A percentile compares a stretch with the other conserved stretches of the same genome.
phyloP scores from a whole-genome alignment of 2,888 invertebrate species.

The Sphinx pinastri region DNA sequence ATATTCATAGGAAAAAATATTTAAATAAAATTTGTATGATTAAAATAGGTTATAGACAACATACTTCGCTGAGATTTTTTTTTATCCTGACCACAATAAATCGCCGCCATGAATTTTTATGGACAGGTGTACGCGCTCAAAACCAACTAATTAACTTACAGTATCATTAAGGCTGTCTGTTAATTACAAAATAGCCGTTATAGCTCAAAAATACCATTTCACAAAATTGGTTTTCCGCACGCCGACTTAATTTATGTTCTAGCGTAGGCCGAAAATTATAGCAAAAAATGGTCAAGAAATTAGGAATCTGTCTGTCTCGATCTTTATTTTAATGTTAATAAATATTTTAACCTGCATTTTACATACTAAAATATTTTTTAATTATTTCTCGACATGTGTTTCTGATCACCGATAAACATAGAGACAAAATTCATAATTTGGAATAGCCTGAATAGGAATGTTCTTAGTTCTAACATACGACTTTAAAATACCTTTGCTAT shows the following conservation, averaged over 20 bases:
- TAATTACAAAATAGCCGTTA: slow-evolving; percentile 47
- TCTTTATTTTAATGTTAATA: too few relatives aligned
- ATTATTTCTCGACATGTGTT: too few relatives aligned
- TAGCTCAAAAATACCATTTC: slow-evolving; percentile 39
- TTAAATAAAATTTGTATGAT: not conserved
- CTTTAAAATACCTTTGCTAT: not conserved
- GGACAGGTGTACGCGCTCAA: not conserved
- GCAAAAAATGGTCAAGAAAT: not conserved
- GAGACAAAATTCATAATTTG: too few relatives aligned
- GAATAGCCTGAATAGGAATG: too few relatives aligned
- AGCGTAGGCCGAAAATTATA: slow-evolving; percentile 13
- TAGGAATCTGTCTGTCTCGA: too few relatives aligned
- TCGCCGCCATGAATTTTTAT: not conserved
- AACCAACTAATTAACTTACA: slow-evolving; percentile 1
- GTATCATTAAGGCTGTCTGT: slow-evolving; percentile 29
- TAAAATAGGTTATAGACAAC: not conserved
- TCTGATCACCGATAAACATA: too few relatives aligned
- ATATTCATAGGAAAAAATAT: too few relatives aligned
- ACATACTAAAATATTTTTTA: too few relatives aligned
- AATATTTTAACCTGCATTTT: too few relatives aligned
- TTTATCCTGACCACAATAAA: not conserved
- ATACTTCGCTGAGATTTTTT: not conserved
- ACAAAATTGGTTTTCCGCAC: slow-evolving; percentile 49
- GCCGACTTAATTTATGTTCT: slow-evolving; percentile 45
- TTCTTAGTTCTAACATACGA: too few relatives aligned